These are phyloP conservation scores for Trichoplusia ni DNA, from an alignment of 1,140 invertebrate species.

Conservation along the genomic window DNA sequence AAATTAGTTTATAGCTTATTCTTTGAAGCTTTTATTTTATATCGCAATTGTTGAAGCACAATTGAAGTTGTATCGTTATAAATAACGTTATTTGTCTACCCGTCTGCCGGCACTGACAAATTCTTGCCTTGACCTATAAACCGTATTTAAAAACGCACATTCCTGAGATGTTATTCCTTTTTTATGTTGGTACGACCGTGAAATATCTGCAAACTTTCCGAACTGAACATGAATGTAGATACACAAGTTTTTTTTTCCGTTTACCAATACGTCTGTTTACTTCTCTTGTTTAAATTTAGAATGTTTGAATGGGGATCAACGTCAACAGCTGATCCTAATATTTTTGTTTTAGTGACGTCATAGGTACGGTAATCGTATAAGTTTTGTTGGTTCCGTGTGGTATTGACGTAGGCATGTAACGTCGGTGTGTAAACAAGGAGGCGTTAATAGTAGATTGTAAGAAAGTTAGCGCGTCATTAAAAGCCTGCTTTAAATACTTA, in stretches of 20 bases:
- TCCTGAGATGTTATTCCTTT: not conserved
- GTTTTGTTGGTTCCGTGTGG: not conserved
- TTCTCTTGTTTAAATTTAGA: constrained; percentile 37
- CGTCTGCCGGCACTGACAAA: not conserved
- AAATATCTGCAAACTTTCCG: not conserved
- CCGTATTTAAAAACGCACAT: constrained; percentile 7
- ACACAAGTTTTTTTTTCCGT: constrained; percentile 27
- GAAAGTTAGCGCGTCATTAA: constrained; percentile 15
- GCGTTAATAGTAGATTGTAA: no score
- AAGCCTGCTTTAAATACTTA: no score
- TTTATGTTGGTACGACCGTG: constrained; percentile 3
- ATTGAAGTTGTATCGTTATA: not conserved
- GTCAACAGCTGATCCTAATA: constrained; percentile 42
- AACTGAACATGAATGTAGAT: not conserved
- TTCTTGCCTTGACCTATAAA: constrained; percentile 27
- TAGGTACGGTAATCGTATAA: not conserved
- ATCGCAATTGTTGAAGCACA: not conserved
- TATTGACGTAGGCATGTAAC: constrained; percentile 13
- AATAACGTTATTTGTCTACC: constrained; percentile 4
- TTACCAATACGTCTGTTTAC: constrained; percentile 23
- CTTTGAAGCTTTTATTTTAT: not conserved
- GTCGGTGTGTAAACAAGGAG: not conserved
- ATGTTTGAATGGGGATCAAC: constrained; percentile 47
- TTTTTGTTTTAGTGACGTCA: constrained; percentile 38
- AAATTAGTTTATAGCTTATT: constrained; percentile 3